Conservation (phyloP, 2,888 invertebrate genomes). For the Eupithecia tripunctaria region DNA sequence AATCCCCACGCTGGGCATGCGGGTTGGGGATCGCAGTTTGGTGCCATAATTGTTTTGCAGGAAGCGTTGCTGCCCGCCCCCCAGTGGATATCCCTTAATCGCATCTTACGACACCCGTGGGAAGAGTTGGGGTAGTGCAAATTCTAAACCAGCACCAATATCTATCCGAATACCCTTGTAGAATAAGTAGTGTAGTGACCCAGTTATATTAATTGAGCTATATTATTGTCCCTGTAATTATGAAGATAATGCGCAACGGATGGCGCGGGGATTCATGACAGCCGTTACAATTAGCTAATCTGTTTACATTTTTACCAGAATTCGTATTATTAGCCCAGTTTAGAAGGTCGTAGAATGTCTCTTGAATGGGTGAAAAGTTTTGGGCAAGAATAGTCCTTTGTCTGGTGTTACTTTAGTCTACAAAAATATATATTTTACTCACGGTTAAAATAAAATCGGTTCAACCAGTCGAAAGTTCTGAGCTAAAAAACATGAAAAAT, state of each 20-base stretch:
- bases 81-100: too few species aligned
- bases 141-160: too few species aligned
- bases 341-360: neutral
- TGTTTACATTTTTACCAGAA: conserved; percentile 25
- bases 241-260: conserved; percentile 25
- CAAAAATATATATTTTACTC: neutral
- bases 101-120: too few species aligned
- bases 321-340: neutral
- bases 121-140: too few species aligned
- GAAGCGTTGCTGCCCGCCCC: too few species aligned
- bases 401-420: neutral
- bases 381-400: neutral
- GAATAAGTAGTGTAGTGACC: neutral
- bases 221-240: conserved; percentile 28
- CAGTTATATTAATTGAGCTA: conserved; percentile 17
- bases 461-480: too few species aligned
- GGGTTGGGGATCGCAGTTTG: too few species aligned
- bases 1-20: too few species aligned
- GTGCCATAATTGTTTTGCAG: too few species aligned
- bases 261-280: conserved; percentile 18
- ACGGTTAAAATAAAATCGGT: too few species aligned
- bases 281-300: conserved; percentile 26
- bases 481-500: too few species aligned
- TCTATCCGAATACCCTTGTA: too few species aligned
- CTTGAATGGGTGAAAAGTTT: neutral